Percentiles rank a stretch among this genome's conserved stretches.
These are phyloP conservation scores for Bradysia coprophila DNA, from an alignment of 1,140 invertebrate genomes.

Conservation along the genomic window DNA sequence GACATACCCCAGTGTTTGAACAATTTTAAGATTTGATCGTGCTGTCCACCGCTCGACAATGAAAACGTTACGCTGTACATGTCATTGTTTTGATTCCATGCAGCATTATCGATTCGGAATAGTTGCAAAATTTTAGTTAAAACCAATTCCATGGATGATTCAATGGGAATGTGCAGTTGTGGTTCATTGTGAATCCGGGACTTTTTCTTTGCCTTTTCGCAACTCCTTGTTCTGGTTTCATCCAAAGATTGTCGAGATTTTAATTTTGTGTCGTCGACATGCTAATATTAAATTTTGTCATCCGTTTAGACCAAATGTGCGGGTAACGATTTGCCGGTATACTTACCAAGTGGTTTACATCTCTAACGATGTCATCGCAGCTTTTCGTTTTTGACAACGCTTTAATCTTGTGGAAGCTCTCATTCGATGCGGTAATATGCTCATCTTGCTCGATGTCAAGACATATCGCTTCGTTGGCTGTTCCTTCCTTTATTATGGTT, in stretches of 20 bases:
- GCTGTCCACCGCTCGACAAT: conserved; percentile 21
- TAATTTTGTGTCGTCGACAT: neutral
- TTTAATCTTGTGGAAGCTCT: neutral
- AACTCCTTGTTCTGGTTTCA: neutral
- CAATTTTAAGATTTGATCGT: conserved; percentile 23
- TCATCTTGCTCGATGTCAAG: conserved; percentile 2
- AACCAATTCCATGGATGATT: conserved; percentile 17
- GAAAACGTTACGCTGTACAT: conserved; percentile 24
- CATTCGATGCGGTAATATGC: neutral
- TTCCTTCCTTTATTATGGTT: neutral
- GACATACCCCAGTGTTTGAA: conserved; percentile 24
- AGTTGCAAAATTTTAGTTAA: conserved; percentile 17
- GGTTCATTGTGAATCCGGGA: neutral
- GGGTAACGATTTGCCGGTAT: neutral
- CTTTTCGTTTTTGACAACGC: neutral
- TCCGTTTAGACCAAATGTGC: neutral
- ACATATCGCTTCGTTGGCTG: neutral
- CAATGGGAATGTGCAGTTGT: conserved; percentile 6
- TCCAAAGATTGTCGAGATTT: neutral
- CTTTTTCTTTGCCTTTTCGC: neutral
- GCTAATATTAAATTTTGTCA: neutral
- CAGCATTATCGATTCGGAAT: conserved; percentile 15
- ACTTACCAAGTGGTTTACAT: neutral
- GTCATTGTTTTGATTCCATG: conserved; percentile 15
- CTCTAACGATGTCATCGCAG: too few relatives aligned